A percentile compares a stretch with the other conserved stretches of the same genome.
phyloP scores from a whole-genome alignment of 2,888 invertebrate genomes.

The Machimus rusticus region DNA sequence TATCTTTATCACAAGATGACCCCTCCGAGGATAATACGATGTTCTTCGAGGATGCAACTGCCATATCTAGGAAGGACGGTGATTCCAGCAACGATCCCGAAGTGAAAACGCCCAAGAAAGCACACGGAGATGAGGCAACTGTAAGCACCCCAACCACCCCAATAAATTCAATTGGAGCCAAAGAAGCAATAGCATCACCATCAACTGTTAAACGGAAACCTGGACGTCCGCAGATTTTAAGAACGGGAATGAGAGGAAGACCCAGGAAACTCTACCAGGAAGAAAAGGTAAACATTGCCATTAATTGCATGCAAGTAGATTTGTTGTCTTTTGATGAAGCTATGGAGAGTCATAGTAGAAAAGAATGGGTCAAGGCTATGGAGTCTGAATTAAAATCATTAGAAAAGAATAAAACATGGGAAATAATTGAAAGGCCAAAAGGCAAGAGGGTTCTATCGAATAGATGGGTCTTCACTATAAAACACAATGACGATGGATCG shows the following conservation, averaged over 20 bases:
- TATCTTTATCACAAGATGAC: background rate
- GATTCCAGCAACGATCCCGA: no score
- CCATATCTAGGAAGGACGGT: no score
- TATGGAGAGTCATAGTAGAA: background rate
- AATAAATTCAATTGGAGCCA: background rate
- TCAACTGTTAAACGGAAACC: background rate
- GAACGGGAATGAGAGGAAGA: background rate
- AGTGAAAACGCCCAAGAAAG: no score
- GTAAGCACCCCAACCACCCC: background rate
- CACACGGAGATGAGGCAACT: no score
- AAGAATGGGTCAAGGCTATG: background rate
- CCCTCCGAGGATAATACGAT: background rate
- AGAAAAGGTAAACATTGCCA: no score
- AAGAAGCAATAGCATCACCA: background rate
- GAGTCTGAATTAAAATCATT: slow-evolving; percentile 25
- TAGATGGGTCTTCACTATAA: slow-evolving; percentile 1
- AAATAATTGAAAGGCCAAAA: slow-evolving; percentile 20
- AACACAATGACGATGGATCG: slow-evolving; percentile 43
- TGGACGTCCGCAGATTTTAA: background rate
- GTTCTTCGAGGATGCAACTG: no score
- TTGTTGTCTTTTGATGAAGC: background rate
- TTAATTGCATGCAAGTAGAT: background rate
- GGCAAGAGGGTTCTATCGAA: background rate
- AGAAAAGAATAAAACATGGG: slow-evolving; percentile 35
- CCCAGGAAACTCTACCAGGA: no score